These are phyloP conservation scores for Trachelus iudaicus DNA, from an alignment of 2,888 invertebrate species.

Conservation along the genomic window DNA sequence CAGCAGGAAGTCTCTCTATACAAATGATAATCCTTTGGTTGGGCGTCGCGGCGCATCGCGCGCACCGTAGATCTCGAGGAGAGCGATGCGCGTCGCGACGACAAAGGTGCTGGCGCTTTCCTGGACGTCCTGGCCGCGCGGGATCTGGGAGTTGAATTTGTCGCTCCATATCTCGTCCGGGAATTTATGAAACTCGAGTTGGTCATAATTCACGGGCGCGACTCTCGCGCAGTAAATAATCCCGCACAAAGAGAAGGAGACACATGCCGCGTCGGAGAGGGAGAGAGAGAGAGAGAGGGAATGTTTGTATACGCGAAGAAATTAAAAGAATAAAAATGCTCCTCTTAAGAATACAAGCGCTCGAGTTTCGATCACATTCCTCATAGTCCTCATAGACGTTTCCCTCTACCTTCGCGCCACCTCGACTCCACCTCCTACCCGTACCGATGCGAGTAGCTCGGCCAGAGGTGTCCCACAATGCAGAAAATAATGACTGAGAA, in stretches of 20 bases:
- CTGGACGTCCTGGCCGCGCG: slow-evolving; percentile 28
- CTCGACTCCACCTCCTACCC: neutral
- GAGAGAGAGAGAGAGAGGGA: slow-evolving; percentile 6
- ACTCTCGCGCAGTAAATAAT: neutral
- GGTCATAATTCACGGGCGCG: slow-evolving; percentile 51
- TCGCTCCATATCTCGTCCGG: slow-evolving; percentile 55
- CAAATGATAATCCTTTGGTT: slow-evolving; percentile 39
- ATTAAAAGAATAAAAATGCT: neutral
- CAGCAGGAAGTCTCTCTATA: slow-evolving; percentile 45
- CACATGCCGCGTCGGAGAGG: neutral
- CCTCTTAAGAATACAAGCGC: neutral
- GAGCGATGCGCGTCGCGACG: slow-evolving; percentile 25
- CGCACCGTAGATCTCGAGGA: neutral
- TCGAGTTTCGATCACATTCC: neutral
- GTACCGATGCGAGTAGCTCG: too few relatives aligned
- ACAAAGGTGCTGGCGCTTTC: slow-evolving; percentile 5
- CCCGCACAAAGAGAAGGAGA: neutral
- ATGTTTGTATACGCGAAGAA: neutral
- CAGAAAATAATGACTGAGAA: neutral
- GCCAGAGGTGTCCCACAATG: neutral
- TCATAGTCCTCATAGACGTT: neutral
- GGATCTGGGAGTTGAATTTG: slow-evolving; percentile 53
- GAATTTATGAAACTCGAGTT: slow-evolving; percentile 54
- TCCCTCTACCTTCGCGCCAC: neutral
- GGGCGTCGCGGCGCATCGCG: slow-evolving; percentile 14